Evolutionary conservation across 2,797 vertebrate genomes (phyloP).

Genomic region (Pogoniulus pusillus): DNA sequence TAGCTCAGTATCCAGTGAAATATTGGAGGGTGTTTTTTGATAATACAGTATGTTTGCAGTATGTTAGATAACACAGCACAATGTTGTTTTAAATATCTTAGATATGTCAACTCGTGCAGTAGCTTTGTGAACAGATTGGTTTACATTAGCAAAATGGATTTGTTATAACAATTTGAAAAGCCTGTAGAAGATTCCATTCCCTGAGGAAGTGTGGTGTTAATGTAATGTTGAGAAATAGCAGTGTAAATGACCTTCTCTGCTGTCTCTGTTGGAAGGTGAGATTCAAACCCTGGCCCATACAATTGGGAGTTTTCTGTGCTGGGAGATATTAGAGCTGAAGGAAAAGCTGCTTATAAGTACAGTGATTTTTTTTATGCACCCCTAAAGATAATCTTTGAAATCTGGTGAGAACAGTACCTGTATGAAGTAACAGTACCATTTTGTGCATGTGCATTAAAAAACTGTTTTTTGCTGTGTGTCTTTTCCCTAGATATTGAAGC

Average conservation of each 20-base stretch:
- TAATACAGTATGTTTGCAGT: not conserved
- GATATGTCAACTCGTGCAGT: not conserved
- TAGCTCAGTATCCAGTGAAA: not conserved
- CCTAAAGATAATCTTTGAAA: not conserved
- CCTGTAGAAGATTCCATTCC: not conserved
- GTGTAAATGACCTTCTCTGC: not conserved
- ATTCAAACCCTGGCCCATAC: not conserved
- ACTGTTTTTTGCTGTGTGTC: not conserved
- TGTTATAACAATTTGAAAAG: not conserved
- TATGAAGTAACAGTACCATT: not conserved
- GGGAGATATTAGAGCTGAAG: not conserved
- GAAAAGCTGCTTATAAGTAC: not conserved
- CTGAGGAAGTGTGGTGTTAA: not conserved
- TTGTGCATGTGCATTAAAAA: not conserved
- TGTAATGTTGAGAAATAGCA: not conserved
- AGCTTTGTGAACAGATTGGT: not conserved
- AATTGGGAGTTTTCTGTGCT: not conserved
- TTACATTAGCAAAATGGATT: not conserved
- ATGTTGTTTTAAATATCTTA: not conserved
- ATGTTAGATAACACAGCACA: not conserved
- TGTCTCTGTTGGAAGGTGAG: not conserved
- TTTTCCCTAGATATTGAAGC: slow-evolving; percentile 89
- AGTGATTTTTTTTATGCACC: rapidly evolving
- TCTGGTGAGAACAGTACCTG: not conserved
- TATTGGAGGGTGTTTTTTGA: not conserved